These are phyloP conservation scores for Avahi laniger DNA, from an alignment of 2,797 vertebrate genomes.

Conservation along the genomic window DNA sequence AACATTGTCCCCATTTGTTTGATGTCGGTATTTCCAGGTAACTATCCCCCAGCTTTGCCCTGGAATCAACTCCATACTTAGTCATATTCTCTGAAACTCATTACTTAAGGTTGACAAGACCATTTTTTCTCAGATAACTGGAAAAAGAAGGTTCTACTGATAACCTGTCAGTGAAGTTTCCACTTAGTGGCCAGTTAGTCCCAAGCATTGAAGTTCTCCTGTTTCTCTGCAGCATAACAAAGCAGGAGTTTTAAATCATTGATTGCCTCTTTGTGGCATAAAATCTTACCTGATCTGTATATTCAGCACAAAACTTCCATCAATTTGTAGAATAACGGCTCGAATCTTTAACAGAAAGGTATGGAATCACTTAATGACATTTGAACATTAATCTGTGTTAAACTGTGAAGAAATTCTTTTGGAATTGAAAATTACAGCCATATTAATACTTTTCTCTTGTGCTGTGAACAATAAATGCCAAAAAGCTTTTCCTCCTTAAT, in stretches of 20 bases:
- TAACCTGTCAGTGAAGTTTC: slow-evolving; percentile 73
- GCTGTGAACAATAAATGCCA: slow-evolving; percentile 78
- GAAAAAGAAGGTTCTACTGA: slow-evolving; percentile 63
- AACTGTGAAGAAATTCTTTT: slow-evolving; percentile 73
- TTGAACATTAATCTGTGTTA: slow-evolving; percentile 76
- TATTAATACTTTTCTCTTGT: slow-evolving; percentile 76
- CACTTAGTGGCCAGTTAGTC: slow-evolving; percentile 66
- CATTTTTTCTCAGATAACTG: slow-evolving; percentile 73
- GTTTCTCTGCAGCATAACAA: slow-evolving; percentile 69
- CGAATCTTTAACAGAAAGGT: slow-evolving; percentile 70
- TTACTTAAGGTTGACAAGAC: background rate
- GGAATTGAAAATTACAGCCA: slow-evolving; percentile 75
- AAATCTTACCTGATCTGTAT: slow-evolving; percentile 75
- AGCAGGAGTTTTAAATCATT: slow-evolving; percentile 77
- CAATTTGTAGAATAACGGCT: slow-evolving; percentile 71
- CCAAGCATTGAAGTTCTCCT: slow-evolving; percentile 70
- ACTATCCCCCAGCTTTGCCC: background rate
- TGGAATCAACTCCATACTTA: background rate
- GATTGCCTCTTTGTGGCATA: slow-evolving; percentile 77
- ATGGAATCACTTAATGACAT: slow-evolving; percentile 77
- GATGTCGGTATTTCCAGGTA: background rate
- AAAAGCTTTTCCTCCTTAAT: slow-evolving; percentile 40
- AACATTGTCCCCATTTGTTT: background rate
- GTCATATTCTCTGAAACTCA: background rate
- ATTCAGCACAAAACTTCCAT: slow-evolving; percentile 72